Percentiles rank a stretch among this genome's conserved stretches.
These are phyloP conservation scores for Pyrocoelia pectoralis DNA, from an alignment of 2,888 invertebrate species.

Conservation along the genomic window DNA sequence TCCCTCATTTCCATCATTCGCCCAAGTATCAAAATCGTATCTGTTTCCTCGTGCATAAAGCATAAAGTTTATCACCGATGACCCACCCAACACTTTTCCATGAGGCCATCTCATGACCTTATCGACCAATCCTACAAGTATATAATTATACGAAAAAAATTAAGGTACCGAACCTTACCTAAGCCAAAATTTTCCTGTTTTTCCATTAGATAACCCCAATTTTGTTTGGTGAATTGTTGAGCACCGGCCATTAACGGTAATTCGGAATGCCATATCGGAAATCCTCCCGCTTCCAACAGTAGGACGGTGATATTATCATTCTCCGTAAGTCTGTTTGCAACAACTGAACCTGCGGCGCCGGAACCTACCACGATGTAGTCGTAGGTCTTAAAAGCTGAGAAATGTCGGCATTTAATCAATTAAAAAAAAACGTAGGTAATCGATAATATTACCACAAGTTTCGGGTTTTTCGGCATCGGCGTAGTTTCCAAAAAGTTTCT, in stretches of 20 bases:
- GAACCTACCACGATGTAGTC: constrained; percentile 76
- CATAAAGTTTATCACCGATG: constrained; percentile 61
- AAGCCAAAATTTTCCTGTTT: constrained; percentile 64
- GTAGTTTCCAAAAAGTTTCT: too few species aligned
- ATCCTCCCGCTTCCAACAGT: constrained; percentile 70
- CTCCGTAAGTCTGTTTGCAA: constrained; percentile 76
- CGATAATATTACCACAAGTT: too few species aligned
- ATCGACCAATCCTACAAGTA: constrained; percentile 54
- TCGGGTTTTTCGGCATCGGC: too few species aligned
- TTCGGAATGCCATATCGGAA: constrained; percentile 63
- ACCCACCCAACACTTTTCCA: constrained; percentile 61
- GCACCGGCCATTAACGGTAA: constrained; percentile 64
- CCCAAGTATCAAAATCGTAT: constrained; percentile 72
- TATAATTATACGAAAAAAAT: too few species aligned
- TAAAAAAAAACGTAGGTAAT: too few species aligned
- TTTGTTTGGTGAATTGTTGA: constrained; percentile 66
- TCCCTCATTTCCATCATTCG: constrained; percentile 35
- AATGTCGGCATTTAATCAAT: too few species aligned
- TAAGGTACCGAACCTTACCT: too few species aligned
- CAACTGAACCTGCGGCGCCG: constrained; percentile 74
- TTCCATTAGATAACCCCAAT: constrained; percentile 69
- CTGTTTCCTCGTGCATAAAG: constrained; percentile 66
- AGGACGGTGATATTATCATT: constrained; percentile 68
- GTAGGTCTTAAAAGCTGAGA: too few species aligned
- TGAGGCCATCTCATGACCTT: constrained; percentile 58